Base-by-base conservation (phyloP, 2,113 vertebrate genomes). In the Odontesthes bonariensis region DNA sequence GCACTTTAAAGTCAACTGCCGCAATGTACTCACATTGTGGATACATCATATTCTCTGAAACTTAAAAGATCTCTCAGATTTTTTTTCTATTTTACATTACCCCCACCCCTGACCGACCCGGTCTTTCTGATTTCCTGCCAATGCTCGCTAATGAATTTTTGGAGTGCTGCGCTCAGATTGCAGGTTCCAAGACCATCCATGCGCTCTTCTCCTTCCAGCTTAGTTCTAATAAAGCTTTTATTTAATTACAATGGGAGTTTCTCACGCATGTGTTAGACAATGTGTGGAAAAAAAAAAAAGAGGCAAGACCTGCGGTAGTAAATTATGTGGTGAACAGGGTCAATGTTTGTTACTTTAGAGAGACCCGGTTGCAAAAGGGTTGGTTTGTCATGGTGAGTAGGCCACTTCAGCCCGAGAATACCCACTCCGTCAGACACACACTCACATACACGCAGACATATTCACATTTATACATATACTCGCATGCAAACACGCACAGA, bases 131-230 rank as follows among this genome's bases (percentile, higher is more conserved):
- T 85, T 88, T 78, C 72, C 54, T 72, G 86, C 86, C 81, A 83
- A 19, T 0, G 6, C 83, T 76, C 31, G 10, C 84, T 91, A 93
- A 91, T 93, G 81, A 92, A 85, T 90, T 90, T 85, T 88, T 91
- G 88, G 90, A 93, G 82, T 27, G 90, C 73, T 83, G 53, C 35
- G 13, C 70, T 82, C 71, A 23, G 47, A 78, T 81, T n/a, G 60
- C 63, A 78, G 53, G 54, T 87, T 90, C 86, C 88, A 89, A 89
- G 58, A 85, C 75, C 23, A 62, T 86, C 73, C 51, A 3, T 58
- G 79, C 52, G 51, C 75, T 61, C 19, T 9, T 71, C 69, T 76
- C 66, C 70, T 75, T 85, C 86, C 81, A 87, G 78, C 82, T 90
- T 88, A 89, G 86, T 83, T 89, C 84, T 89, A 79, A 79, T 63